phyloP scores from a whole-genome alignment of 2,797 vertebrate genomes.

The Philypnodon macrostomus region DNA sequence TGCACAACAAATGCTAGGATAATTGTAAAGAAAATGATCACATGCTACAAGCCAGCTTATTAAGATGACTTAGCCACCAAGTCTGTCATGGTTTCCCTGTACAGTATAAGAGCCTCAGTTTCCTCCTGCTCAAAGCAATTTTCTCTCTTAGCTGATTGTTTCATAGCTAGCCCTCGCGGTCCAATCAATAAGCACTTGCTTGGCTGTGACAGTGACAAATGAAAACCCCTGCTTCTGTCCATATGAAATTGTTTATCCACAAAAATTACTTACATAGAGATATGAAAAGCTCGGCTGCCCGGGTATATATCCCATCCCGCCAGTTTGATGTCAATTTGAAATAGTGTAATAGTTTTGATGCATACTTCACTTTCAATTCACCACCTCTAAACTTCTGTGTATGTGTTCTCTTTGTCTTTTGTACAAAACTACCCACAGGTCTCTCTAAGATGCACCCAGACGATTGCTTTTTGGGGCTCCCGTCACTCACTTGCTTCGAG shows the following conservation, averaged over 20 bases:
- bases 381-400: slow-evolving; percentile 4
- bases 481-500: slow-evolving; percentile 87
- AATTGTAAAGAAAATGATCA: slow-evolving; percentile 51
- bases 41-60: slow-evolving; percentile 39
- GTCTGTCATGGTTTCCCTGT: slow-evolving; percentile 52
- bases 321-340: slow-evolving; percentile 45
- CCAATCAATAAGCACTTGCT: slow-evolving; percentile 80
- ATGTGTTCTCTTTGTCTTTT: slow-evolving; percentile 14
- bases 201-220: slow-evolving; percentile 78
- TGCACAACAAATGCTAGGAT: slow-evolving; percentile 30
- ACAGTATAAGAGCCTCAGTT: slow-evolving; percentile 42
- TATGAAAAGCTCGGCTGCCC: slow-evolving; percentile 67
- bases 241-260: slow-evolving; percentile 76
- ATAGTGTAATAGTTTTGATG: slow-evolving; percentile 32
- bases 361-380: slow-evolving; percentile 18
- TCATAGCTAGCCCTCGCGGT: slow-evolving; percentile 54
- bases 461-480: background rate
- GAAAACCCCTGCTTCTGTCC: slow-evolving; percentile 57
- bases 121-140: slow-evolving; percentile 61
- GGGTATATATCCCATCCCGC: slow-evolving; percentile 50
- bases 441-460: background rate
- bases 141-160: slow-evolving; percentile 66
- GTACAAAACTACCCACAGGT: background rate
- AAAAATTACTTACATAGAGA: slow-evolving; percentile 68
- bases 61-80: slow-evolving; percentile 45